Evolutionary conservation across 2,797 vertebrate genomes (phyloP).

Genomic region (Emydoidea blandingii): DNA sequence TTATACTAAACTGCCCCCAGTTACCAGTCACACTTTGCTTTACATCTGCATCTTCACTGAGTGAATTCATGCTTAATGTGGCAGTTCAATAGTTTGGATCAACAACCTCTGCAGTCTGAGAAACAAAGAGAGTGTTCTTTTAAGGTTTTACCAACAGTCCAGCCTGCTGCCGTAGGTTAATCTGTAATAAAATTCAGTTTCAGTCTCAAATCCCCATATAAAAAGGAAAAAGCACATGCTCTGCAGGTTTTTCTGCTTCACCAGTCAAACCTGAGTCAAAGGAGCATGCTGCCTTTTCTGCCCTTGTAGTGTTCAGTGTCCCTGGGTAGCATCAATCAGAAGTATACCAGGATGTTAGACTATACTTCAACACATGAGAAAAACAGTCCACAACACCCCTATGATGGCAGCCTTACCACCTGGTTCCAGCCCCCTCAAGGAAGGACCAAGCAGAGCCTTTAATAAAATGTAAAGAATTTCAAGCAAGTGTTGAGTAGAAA

Average conservation of each 20-base stretch:
- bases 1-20: neutral
- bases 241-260: neutral
- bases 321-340: neutral
- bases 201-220: fast-evolving
- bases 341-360: neutral
- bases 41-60: neutral
- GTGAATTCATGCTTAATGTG: neutral
- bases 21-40: neutral
- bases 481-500: neutral
- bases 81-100: neutral
- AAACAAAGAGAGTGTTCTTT: neutral
- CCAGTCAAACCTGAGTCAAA: neutral
- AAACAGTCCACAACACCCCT: fast-evolving
- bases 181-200: neutral
- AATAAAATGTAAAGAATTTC: neutral
- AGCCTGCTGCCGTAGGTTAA: neutral
- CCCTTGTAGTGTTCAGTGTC: neutral
- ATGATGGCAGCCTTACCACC: neutral
- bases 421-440: neutral
- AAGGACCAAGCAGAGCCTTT: neutral
- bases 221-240: neutral
- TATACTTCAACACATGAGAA: neutral
- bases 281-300: neutral
- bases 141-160: neutral
- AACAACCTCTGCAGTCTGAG: neutral